Base-by-base conservation (phyloP, 2,888 invertebrate genomes). In the Drosophila subsilvestris region DNA sequence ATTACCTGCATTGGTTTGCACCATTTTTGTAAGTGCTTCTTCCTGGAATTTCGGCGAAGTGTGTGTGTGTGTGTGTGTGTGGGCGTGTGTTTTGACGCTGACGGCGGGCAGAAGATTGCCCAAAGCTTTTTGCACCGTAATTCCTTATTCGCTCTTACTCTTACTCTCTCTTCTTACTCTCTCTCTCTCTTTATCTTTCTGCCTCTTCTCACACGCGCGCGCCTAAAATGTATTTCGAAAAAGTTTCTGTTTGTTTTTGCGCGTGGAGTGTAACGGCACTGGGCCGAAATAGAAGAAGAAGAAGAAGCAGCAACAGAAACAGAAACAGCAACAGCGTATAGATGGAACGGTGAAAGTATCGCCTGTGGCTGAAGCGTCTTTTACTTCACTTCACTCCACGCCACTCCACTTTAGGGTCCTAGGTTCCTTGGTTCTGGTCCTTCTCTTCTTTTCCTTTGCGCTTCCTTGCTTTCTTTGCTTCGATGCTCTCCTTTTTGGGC, bases 1-100 rank as follows among this genome's bases (percentile, higher is more conserved):
- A 75, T 63, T 83, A 83, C 83, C 83, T 83, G 83, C 81, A 84
- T 57, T 83, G 79, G 79, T 86, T 86, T 88, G 89, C 87, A 88
- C 89, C 83, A 83, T 83, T 84, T 80, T 80, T 25, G 51, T n/a
- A n/a, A 10, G 51, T 1, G 27, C n/a, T 17, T 14, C 27, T 42
- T 18, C 10, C 5, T 17, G 20, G 42, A 32, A 14, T 55, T 32
- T 37, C 22, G 22, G 45, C 54, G 43, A 43, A 42, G 25, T 25
- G 5, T 25, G 0, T 1, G 25, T 6, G 25, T 25, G 22, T 5
- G 22, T 22, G 25, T 25, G 25, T 14, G 67, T 44, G 67, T 67
- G 71, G 58, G 67, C 50, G 67, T 67, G 71, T 67, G 67, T 66
- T 66, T 69, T 69, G 69, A 43, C 37, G 48, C 69, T 66, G 43